These are phyloP conservation scores for Cyprinella venusta DNA, from an alignment of 2,797 vertebrate species.

Conservation along the genomic window DNA sequence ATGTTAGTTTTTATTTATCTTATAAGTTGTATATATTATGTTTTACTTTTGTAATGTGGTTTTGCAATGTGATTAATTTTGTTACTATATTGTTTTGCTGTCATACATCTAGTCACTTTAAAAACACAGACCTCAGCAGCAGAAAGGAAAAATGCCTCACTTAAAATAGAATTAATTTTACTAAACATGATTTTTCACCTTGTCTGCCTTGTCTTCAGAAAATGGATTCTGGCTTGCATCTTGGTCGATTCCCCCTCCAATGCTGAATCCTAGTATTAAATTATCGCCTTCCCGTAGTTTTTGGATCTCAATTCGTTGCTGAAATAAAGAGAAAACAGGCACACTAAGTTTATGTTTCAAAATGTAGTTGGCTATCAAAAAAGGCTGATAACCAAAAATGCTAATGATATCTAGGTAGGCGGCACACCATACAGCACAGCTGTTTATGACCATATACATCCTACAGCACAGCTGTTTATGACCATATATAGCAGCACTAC, in stretches of 20 bases:
- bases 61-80: no score
- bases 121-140: not conserved
- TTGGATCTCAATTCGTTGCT: slow-evolving; percentile 95
- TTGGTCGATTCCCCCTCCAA: slow-evolving; percentile 98
- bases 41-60: no score
- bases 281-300: slow-evolving; percentile 89
- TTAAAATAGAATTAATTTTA: not conserved
- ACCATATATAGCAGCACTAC: slow-evolving; percentile 30
- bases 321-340: slow-evolving; percentile 55
- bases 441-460: slow-evolving; percentile 27
- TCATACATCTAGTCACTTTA: not conserved
- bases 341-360: not conserved
- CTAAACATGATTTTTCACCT: slow-evolving; percentile 76
- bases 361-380: not conserved
- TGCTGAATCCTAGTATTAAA: slow-evolving; percentile 97
- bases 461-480: not conserved
- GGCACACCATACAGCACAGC: not conserved
- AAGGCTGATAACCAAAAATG: not conserved
- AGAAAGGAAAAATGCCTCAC: not conserved
- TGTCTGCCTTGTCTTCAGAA: slow-evolving; percentile 95
- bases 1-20: no score
- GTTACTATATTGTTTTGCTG: no score
- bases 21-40: no score
- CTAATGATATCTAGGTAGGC: not conserved
- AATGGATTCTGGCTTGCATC: slow-evolving; percentile 96